Base-by-base conservation (phyloP, 2,113 vertebrate species). In the Axis porcinus region DNA sequence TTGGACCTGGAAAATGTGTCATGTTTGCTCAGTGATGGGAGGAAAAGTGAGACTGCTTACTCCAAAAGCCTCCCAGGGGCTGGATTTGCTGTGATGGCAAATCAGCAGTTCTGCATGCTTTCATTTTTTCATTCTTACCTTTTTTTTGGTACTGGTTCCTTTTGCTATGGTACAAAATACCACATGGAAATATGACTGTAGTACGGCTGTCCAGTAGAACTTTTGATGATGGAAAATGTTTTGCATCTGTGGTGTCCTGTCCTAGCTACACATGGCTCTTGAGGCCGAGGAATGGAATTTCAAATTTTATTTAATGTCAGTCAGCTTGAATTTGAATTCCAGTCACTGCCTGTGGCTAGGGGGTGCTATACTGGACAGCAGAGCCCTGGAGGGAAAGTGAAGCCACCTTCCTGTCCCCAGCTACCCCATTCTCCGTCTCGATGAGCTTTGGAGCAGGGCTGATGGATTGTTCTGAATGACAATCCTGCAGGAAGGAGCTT, bases 191-290 rank as follows among this genome's bases (percentile, higher is more conserved):
- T 57, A 1, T 0, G 16, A 25, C 16, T 7, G 27, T 28, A 0
- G 36, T 4, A 47, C 2, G 1, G 10, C 47, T 0, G 11, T 36
- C 13, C 43, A 0, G 6, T 11, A 15, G 78, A 12, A 4, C 17
- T 45, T 43, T 9, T 15, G 0, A 1, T 1, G 19, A 14, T 52
- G 6, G 28, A 7, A 47, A 2, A 3, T 8, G 5, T 14, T 27
- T 36, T 52, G 0, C 33, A 2, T 25, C 64, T 43, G 54, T 27
- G 1, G 21, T 0, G 23, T 58, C 62, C 76, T 15, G 0, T 3
- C 15, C 19, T 1, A 36, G 52, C n/a, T 45, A 2, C 3, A 0
- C 0, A 1, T 23, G 90, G 47, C 36, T 57, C 0, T 2, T 27
- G 23, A 2, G 14, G 6, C 50, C 0, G 2, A 30, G 76, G 55